Evolutionary conservation across 2,113 vertebrate genomes (phyloP), one percentile per base, ranked within the genome.

Genomic region (Hydropotes inermis): DNA sequence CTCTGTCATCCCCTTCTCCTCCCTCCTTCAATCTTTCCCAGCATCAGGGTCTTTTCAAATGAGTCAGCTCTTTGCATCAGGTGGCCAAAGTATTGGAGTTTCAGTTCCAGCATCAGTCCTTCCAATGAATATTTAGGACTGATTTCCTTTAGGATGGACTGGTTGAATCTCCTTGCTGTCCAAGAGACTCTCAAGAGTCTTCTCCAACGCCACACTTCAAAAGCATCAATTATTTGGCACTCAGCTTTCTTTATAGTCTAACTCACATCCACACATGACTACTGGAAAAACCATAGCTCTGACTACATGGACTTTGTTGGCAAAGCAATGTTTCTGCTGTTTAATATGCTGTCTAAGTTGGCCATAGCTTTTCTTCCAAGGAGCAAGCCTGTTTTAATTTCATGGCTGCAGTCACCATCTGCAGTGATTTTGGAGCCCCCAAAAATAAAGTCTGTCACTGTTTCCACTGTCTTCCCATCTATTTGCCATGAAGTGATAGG

Each of bases 181-280:
- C 33, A 67, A 67, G 61, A 16, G 61, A 67, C 61, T n/a, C 1
- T 19, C 16, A n/a, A 67, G 61, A 67, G 1, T 67, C 16, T 67
- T 19, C 16, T 67, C 61, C 33, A n/a, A n/a, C 0, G n/a, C 16
- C 8, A 9, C 16, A n/a, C 1, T 67, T 67, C 33, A 67, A n/a
- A 67, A 67, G 8, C 16, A 67, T 67, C 33, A 67, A n/a, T 67
- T 67, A 9, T 67, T 67, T 4, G 0, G 61, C 16, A n/a, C 8
- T 19, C 33, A 67, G 33, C 2, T 19, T 67, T 67, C 4, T 67
- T 67, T n/a, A 19, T 19, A 19, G 33, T 67, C 16, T 33, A n/a
- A n/a, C 33, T 67, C 61, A n/a, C 61, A 67, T 19, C 30, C 61
- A 17, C n/a, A 64, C 61, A 9, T 64, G 61, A 64, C 61, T 17